Conservation (phyloP, 2,888 invertebrate genomes). For the Cynaeus angustus region DNA sequence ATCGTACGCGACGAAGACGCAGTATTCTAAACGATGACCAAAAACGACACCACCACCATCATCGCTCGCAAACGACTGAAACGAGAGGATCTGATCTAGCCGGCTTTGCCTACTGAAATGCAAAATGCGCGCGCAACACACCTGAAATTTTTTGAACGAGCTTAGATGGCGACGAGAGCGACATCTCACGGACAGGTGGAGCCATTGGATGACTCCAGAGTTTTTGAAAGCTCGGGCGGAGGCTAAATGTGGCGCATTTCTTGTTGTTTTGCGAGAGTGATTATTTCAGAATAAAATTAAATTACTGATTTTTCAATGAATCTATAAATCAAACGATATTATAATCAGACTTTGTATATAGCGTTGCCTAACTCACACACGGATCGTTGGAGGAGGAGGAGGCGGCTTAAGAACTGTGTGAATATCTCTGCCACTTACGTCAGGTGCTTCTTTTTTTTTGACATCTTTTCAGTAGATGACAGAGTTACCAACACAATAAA, state of each 20-base stretch:
- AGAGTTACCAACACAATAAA: no score
- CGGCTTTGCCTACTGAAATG: constrained; percentile 22
- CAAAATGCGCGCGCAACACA: constrained; percentile 29
- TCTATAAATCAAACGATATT: no score
- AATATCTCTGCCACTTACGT: no score
- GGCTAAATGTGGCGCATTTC: neutral
- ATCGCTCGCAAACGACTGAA: constrained; percentile 44
- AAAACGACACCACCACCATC: constrained; percentile 24
- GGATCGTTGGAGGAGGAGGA: no score
- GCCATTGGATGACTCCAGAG: neutral
- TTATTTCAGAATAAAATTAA: no score
- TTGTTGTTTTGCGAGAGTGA: neutral
- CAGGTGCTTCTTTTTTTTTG: no score
- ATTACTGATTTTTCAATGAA: no score
- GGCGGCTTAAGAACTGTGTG: no score
- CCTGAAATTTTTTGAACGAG: constrained; percentile 30
- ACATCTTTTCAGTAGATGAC: no score
- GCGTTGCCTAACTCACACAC: no score
- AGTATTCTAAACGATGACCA: constrained; percentile 9
- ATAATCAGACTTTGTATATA: no score
- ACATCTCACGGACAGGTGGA: constrained; percentile 23
- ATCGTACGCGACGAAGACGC: constrained; percentile 30
- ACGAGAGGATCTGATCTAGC: constrained; percentile 12
- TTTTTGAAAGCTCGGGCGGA: neutral
- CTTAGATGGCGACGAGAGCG: constrained; percentile 24